These are phyloP conservation scores for Nemotelus nigrinus DNA, from an alignment of 2,888 invertebrate species.

Conservation along the genomic window DNA sequence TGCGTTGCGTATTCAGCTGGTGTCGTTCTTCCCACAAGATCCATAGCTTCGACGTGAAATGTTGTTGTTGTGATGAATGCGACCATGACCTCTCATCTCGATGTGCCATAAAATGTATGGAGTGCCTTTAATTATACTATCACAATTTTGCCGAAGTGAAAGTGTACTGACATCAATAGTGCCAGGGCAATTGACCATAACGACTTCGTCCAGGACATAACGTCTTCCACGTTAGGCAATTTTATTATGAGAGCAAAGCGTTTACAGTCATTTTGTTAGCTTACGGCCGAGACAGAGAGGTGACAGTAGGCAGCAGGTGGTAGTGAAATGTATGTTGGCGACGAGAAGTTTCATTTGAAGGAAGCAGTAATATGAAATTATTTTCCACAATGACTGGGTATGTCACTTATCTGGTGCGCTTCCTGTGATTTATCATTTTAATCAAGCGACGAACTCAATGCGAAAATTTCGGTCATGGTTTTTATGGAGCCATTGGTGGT, in stretches of 20 bases:
- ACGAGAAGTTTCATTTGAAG: not conserved
- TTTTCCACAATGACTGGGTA: not conserved
- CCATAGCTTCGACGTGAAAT: not conserved
- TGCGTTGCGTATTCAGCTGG: not conserved
- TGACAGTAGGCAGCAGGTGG: not conserved
- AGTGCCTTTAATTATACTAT: constrained; percentile 28
- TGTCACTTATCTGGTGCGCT: not conserved
- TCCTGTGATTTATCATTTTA: not conserved
- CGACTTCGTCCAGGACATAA: constrained; percentile 14
- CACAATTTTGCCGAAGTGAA: constrained; percentile 19
- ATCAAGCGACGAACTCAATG: not conserved
- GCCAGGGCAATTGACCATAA: constrained; percentile 22
- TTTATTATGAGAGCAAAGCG: constrained; percentile 26
- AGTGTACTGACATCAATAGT: constrained; percentile 11
- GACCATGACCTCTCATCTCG: constrained; percentile 15
- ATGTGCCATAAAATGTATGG: constrained; percentile 27
- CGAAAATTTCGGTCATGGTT: no score
- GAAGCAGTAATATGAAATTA: constrained; percentile 15
- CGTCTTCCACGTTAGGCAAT: constrained; percentile 8
- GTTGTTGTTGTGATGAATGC: constrained; percentile 13
- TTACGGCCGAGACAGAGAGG: not conserved
- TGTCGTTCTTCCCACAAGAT: not conserved
- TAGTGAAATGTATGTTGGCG: not conserved
- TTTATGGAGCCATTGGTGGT: no score
- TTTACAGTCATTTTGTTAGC: not conserved